These are phyloP conservation scores for Pectinophora gossypiella DNA, from an alignment of 1,140 invertebrate genomes.

Conservation along the genomic window DNA sequence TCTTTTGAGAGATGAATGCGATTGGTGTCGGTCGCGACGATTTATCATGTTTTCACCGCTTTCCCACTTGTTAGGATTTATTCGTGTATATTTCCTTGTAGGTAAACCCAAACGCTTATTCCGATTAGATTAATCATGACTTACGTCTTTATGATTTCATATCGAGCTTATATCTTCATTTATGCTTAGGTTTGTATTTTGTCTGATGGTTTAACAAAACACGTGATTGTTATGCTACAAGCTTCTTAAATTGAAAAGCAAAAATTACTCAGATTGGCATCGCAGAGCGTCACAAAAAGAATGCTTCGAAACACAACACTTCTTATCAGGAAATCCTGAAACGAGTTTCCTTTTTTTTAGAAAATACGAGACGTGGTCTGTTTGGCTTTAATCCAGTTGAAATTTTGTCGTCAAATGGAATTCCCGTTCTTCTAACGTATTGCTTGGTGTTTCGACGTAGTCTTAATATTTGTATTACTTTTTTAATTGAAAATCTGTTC, in stretches of 20 bases:
- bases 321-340: constrained; percentile 10
- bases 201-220: neutral
- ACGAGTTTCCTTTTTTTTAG: constrained; percentile 31
- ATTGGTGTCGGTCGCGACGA: constrained; percentile 18
- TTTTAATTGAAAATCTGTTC: too few species aligned
- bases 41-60: constrained; percentile 8
- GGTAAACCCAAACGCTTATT: neutral
- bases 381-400: constrained; percentile 33
- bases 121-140: neutral
- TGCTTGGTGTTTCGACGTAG: too few species aligned
- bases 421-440: too few species aligned
- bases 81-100: neutral
- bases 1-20: constrained; percentile 33
- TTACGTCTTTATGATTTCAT: neutral
- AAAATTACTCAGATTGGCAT: too few species aligned
- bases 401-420: constrained; percentile 12
- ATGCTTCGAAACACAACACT: neutral
- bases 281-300: neutral
- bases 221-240: neutral
- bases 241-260: neutral
- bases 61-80: neutral
- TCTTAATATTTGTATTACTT: too few species aligned
- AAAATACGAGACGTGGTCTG: constrained; percentile 28
- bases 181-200: neutral
- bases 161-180: neutral